These are phyloP conservation scores for Cydia amplana DNA, from an alignment of 1,140 invertebrate genomes.

Conservation along the genomic window DNA sequence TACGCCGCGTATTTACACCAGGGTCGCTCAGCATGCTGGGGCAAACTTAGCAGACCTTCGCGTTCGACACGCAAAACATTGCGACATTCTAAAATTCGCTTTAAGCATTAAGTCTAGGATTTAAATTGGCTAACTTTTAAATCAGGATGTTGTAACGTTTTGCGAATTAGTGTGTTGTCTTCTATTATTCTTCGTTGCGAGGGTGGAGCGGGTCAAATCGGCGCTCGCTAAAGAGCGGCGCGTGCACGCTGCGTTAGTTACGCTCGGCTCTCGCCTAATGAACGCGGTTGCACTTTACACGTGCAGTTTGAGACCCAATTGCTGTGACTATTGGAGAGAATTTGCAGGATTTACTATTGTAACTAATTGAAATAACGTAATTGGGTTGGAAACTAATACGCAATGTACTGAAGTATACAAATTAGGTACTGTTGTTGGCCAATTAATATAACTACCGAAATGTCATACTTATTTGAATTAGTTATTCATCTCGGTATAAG, in stretches of 20 bases:
- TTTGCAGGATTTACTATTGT: conserved; percentile 16
- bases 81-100: background rate
- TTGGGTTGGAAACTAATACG: background rate
- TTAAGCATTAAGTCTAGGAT: background rate
- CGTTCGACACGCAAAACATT: background rate
- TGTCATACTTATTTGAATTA: too few relatives aligned
- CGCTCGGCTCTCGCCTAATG: conserved; percentile 52
- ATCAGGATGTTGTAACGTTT: background rate
- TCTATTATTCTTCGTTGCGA: conserved; percentile 39
- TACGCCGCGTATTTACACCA: conserved; percentile 45
- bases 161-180: conserved; percentile 1
- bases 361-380: conserved; percentile 21
- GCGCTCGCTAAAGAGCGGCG: conserved; percentile 62
- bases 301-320: conserved; percentile 30
- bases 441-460: too few relatives aligned
- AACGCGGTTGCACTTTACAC: conserved; percentile 62
- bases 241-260: conserved; percentile 66
- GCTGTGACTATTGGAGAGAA: conserved; percentile 19
- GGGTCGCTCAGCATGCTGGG: conserved; percentile 11
- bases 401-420: background rate
- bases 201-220: conserved; percentile 56
- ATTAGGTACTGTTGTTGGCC: too few relatives aligned
- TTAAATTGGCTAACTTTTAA: background rate
- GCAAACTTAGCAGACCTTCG: conserved; percentile 17
- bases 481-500: too few relatives aligned